phyloP scores from a whole-genome alignment of 2,888 invertebrate genomes.

The Cephus pygmeus region DNA sequence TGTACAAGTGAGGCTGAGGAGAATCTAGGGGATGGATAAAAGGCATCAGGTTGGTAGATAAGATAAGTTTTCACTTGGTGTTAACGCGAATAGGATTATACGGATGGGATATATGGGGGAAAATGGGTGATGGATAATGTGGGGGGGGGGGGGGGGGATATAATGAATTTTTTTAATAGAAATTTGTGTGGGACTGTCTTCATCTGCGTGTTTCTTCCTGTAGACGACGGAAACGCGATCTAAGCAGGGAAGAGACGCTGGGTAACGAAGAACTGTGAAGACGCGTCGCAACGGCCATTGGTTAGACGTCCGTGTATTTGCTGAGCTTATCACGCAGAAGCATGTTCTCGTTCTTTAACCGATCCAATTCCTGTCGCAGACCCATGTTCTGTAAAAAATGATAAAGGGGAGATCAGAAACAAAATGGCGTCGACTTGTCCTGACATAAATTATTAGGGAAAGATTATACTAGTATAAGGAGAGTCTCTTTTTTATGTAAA shows the following conservation, averaged over 20 bases:
- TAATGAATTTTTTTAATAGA: background rate
- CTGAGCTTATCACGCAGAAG: conserved; percentile 89
- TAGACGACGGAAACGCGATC: conserved; percentile 9
- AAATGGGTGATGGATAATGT: conserved; percentile 9
- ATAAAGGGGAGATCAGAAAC: background rate
- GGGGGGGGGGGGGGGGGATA: background rate
- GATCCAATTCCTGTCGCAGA: conserved; percentile 89
- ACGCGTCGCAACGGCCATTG: conserved; percentile 40
- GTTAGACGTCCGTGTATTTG: conserved; percentile 87
- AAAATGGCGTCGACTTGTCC: background rate
- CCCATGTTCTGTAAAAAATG: conserved; percentile 80
- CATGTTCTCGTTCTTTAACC: conserved; percentile 92
- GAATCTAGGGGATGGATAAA: conserved; percentile 26
- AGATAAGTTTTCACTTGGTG: background rate
- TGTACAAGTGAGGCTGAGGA: conserved; percentile 56
- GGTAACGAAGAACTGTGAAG: conserved; percentile 24
- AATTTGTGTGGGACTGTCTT: conserved; percentile 16
- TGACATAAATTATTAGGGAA: background rate
- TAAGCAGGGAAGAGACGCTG: conserved; percentile 13
- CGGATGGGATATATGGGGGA: background rate
- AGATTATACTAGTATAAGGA: background rate
- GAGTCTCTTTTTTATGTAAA: background rate
- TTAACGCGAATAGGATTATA: too few species aligned
- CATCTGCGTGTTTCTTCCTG: conserved; percentile 16
- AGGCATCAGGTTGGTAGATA: conserved; percentile 9